phyloP scores from a whole-genome alignment of 2,797 vertebrate genomes.

The Coregonus suidteri region DNA sequence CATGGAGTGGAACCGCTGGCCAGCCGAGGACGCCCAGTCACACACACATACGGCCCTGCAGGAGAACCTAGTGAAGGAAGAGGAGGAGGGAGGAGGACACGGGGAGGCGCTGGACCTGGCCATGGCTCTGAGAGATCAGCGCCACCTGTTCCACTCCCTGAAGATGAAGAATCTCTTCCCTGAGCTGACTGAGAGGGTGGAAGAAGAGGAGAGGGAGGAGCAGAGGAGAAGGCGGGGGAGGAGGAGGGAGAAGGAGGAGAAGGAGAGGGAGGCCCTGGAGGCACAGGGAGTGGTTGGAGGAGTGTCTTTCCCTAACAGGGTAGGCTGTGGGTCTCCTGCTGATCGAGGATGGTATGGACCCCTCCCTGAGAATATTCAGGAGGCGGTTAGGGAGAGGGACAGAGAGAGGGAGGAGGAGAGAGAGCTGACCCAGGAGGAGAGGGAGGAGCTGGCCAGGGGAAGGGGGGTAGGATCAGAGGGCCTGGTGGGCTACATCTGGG shows the following conservation, averaged over 20 bases:
- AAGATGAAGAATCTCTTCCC: constrained; percentile 87
- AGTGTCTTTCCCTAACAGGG: no score
- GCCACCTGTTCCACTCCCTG: constrained; percentile 81
- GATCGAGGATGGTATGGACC: no score
- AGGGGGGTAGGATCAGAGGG: constrained; percentile 29
- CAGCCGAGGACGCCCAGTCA: constrained; percentile 77
- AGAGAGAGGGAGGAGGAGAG: constrained; percentile 14
- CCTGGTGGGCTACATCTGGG: constrained; percentile 83
- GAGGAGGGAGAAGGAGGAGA: constrained; percentile 31
- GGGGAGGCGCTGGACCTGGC: constrained; percentile 71
- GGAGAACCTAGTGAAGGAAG: constrained; percentile 45
- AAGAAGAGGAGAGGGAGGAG: constrained; percentile 36
- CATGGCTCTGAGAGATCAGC: constrained; percentile 87
- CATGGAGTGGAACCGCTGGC: constrained; percentile 97
- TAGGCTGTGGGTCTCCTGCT: no score
- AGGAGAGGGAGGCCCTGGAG: not conserved
- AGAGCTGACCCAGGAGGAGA: constrained; percentile 78
- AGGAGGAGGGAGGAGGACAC: constrained; percentile 28
- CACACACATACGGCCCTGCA: constrained; percentile 42
- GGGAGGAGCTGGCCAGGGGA: constrained; percentile 50
- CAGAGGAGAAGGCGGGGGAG: constrained; percentile 45
- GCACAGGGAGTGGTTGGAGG: no score
- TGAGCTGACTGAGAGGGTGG: constrained; percentile 76
- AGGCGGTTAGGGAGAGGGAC: constrained; percentile 21
- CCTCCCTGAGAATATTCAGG: no score